Base-by-base conservation (phyloP, 2,113 vertebrate species). In the Grus americana region DNA sequence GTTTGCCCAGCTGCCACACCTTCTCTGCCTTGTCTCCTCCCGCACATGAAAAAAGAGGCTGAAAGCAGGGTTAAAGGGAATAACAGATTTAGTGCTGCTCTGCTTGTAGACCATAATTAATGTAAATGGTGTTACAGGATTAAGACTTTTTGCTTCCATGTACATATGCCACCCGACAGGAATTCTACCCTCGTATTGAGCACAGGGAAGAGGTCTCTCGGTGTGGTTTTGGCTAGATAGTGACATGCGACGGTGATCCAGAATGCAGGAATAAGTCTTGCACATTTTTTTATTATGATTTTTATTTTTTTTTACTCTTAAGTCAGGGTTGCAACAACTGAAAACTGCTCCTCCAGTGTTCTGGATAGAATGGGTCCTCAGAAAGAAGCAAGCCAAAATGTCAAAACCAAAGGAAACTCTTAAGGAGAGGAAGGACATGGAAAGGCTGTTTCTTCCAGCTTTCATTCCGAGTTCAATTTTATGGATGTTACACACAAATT, bases 1-100 rank as follows among this genome's bases (percentile, higher is more conserved):
- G 82, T 97, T 97, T 96, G 92, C 80, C 74, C 92, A 96, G 82
- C 73, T 95, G 95, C 82, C 38, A 59, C 59, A 79, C 88, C 61
- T 92, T 80, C 72, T 96, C 40, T 59, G 79, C 86, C 62, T 55
- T 76, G 17, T 86, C 46, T 90, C 24, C 54, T 76, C 30, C 38
- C 72, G 17, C 34, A 20, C 2, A 1, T 66, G 50, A 88, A 73
- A 47, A 78, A 86, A 65, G 40, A 85, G 62, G 38, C 66, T 82
- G 82, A 95, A 92, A 80, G 47, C n/a, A 86, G 84, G 79, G 78
- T 42, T 87, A 74, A 66, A 94, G n/a, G 49, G 57, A 70, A 24
- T 74, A 95, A 73, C 30, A 79, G 75, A 55, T 65, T 73, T 88
- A 92, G 32, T 66, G 78, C 58, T 84, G 40, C 57, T 95, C 32